Conservation (phyloP, 2,888 invertebrate species). For the Xestoiulus laeticollis region DNA sequence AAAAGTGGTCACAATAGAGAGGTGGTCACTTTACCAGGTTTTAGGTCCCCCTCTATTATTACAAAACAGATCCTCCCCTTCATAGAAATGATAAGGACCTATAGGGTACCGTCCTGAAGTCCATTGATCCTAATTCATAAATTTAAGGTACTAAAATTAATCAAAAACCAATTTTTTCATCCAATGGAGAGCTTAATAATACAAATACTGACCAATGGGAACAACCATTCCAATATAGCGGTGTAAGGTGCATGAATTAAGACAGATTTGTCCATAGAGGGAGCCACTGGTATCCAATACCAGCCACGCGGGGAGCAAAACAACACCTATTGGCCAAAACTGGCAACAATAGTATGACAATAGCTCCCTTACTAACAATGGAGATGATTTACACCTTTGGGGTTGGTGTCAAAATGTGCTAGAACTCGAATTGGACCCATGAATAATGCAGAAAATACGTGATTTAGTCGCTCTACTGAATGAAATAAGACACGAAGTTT, state of each 20-base stretch:
- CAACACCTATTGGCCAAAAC: neutral
- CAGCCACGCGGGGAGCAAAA: neutral
- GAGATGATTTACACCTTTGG: constrained; percentile 11
- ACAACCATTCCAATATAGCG: neutral
- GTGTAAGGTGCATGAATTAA: neutral
- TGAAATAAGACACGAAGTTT: neutral
- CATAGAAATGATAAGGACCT: too few relatives aligned
- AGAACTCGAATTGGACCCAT: neutral
- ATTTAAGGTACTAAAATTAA: too few relatives aligned
- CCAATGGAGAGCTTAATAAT: neutral
- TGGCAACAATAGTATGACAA: neutral
- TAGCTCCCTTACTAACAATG: neutral
- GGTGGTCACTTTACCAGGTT: too few relatives aligned
- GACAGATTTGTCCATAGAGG: neutral
- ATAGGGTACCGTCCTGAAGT: too few relatives aligned
- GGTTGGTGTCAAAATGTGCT: neutral
- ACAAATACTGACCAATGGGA: neutral
- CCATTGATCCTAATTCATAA: too few relatives aligned
- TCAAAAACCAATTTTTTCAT: neutral
- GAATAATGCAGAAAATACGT: neutral
- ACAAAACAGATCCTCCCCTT: too few relatives aligned
- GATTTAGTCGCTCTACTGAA: neutral
- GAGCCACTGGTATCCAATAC: neutral
- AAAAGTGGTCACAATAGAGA: too few relatives aligned
- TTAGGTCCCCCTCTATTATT: too few relatives aligned